Base-by-base conservation (phyloP, 2,888 invertebrate species). In the Drosophila koepferae region DNA sequence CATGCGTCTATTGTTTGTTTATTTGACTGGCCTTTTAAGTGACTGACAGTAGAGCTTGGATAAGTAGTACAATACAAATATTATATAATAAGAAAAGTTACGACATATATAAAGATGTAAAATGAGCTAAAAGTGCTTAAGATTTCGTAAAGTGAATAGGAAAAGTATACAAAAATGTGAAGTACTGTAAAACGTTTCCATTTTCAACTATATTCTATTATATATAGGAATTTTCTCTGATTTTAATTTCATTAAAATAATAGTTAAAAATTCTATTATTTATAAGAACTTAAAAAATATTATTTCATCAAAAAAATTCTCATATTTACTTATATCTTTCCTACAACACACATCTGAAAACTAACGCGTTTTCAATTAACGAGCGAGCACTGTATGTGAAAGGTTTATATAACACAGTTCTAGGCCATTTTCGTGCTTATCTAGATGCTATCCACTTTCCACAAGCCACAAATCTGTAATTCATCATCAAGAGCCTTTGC, bases 1-100 rank as follows among this genome's bases (percentile, higher is more conserved):
- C 63, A 49, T 73, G 65, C 48, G 70, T 60, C 66, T 43, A 59
- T 67, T 69, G 71, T 76, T 74, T 75, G 80, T 78, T 80, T 87
- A 72, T 81, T 75, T 66, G 63, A 51, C 59, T 68, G 62, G 63
- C 56, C 68, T 54, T 18, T 51, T 64, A 72, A 56, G 71, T 76
- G 66, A 63, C 10, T 60, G 18, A 55, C 55, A 55, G 55, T 55
- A n/a, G 40, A 28, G 0, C 40, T 7, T 55, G 40, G n/a, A 10
- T n/a, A 55, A 28, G 28, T 28, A 18, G 40, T 10, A 55, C 28
- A 28, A 4, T 16, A 8, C 28, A 55, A 28, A 41, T 31, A 12
- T 41, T 23, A 55, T n/a, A 18, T 55, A 55, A 28, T 41, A 41
- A 28, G 28, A 8, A 55, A 28, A 36, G 40, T 38, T 36, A 14